These are phyloP conservation scores for Cephalopachus bancanus DNA, from an alignment of 2,797 vertebrate genomes.

Conservation along the genomic window DNA sequence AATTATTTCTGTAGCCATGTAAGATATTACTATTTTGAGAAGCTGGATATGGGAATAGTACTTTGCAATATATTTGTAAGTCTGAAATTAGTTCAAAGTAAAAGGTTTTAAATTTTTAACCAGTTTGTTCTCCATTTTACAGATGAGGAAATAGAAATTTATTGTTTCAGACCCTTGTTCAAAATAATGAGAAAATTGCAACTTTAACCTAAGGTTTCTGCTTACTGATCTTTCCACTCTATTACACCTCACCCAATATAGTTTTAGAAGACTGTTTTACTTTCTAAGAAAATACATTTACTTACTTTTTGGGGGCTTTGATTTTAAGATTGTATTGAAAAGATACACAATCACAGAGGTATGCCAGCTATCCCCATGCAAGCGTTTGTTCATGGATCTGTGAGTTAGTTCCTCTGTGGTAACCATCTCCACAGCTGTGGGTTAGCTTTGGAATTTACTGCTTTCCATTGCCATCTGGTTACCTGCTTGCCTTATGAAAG, in stretches of 20 bases:
- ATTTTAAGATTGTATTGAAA: not conserved
- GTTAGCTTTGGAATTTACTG: not conserved
- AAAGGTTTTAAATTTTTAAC: not conserved
- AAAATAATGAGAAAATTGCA: constrained; percentile 3
- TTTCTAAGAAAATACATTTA: not conserved
- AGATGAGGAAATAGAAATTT: not conserved
- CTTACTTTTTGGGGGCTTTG: not conserved
- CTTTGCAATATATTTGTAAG: not conserved
- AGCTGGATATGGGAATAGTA: not conserved
- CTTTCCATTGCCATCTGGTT: not conserved
- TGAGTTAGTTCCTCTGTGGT: not conserved
- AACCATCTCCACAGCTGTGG: not conserved
- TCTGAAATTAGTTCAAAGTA: constrained; percentile 28
- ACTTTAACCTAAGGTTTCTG: not conserved
- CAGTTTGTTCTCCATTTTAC: not conserved
- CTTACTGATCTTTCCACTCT: not conserved
- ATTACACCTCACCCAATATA: not conserved
- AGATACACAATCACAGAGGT: not conserved
- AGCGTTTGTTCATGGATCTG: not conserved
- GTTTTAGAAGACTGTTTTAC: constrained; percentile 30
- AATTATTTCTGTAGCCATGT: not conserved
- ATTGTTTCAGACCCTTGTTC: not conserved
- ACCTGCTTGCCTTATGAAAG: not conserved
- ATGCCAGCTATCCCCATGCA: not conserved
- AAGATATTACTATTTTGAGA: not conserved